Percentiles rank a stretch among this genome's conserved stretches.
Evolutionary conservation across 1,140 invertebrate species (phyloP).

Genomic region (Habropoda laboriosa): DNA sequence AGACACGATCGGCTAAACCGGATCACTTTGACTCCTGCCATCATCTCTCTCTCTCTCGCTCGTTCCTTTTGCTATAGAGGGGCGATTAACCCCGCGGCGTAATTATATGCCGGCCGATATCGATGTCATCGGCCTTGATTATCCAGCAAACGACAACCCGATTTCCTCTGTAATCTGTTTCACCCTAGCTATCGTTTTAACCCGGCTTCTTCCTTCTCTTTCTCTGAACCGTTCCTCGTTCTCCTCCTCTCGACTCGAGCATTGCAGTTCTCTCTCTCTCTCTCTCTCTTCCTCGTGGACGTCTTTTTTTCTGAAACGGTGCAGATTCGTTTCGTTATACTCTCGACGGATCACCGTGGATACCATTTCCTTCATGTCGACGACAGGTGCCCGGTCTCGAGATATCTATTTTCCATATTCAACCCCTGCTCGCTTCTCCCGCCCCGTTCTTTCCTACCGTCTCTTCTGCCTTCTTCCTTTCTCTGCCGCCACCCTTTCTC

Average conservation of each 20-base stretch:
- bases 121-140: constrained; percentile 64
- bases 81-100: constrained; percentile 62
- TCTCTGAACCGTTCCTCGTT: background rate
- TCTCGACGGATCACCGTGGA: constrained; percentile 54
- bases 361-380: constrained; percentile 65
- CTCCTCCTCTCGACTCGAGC: background rate
- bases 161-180: constrained; percentile 44
- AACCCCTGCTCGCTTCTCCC: background rate
- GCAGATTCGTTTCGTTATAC: constrained; percentile 51
- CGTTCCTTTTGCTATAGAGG: constrained; percentile 28
- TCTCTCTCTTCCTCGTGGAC: background rate
- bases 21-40: constrained; percentile 49
- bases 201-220: background rate
- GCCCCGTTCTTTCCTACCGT: background rate
- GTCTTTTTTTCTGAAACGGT: constrained; percentile 49
- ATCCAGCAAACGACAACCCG: constrained; percentile 65
- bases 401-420: constrained; percentile 66
- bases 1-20: constrained; percentile 18
- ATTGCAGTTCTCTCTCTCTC: background rate
- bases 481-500: too few relatives aligned
- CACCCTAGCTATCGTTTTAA: constrained; percentile 9
- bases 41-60: background rate
- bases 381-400: constrained; percentile 58
- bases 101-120: constrained; percentile 64
- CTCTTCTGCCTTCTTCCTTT: background rate